Conservation (phyloP, 2,888 invertebrate species). For the Macrophya alboannulata region DNA sequence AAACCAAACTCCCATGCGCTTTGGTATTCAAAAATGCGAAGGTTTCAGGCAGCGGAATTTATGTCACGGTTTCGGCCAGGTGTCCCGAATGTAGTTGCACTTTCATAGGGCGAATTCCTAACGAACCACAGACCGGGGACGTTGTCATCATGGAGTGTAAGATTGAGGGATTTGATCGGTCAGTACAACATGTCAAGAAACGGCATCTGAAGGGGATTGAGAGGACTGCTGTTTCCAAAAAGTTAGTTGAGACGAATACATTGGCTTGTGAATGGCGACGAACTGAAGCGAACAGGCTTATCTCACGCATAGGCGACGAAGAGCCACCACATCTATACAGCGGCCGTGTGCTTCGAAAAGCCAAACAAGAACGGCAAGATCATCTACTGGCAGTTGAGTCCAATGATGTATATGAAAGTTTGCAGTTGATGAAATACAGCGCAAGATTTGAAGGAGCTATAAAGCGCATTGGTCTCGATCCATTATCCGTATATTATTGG, state of each 20-base stretch:
- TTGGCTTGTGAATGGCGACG: conserved; percentile 18
- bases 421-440: conserved; percentile 21
- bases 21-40: not conserved
- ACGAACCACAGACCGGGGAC: not conserved
- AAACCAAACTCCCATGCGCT: not conserved
- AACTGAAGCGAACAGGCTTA: conserved; percentile 11
- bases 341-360: conserved; percentile 16
- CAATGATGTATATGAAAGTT: not conserved
- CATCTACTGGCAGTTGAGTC: conserved; percentile 27
- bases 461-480: not conserved
- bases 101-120: not conserved
- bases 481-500: conserved; percentile 22
- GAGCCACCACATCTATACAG: conserved; percentile 5
- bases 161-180: conserved; percentile 1
- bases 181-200: conserved; percentile 4
- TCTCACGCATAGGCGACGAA: conserved; percentile 1
- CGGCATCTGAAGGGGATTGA: conserved; percentile 9
- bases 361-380: conserved; percentile 19
- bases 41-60: not conserved
- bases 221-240: conserved; percentile 8
- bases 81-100: conserved; percentile 1
- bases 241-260: conserved; percentile 8
- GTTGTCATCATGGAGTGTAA: conserved; percentile 1
- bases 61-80: not conserved
- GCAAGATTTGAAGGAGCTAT: conserved; percentile 13